Conservation (phyloP, 2,113 vertebrate species). For the Erpornis zantholeuca region DNA sequence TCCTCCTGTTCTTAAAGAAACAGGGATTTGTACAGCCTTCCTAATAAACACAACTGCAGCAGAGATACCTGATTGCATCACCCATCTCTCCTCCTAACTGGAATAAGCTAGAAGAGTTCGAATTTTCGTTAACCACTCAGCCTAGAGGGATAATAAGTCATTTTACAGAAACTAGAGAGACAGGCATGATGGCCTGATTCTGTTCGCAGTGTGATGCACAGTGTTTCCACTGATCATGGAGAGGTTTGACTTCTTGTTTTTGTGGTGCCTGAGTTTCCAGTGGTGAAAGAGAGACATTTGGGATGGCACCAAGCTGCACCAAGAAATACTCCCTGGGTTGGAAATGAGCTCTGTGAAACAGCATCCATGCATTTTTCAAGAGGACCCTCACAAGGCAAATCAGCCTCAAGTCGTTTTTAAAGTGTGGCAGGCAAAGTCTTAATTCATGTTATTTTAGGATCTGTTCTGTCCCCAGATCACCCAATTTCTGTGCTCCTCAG, state of each 20-base stretch:
- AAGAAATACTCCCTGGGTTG: not conserved
- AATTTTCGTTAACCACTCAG: constrained; percentile 36
- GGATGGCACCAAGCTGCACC: not conserved
- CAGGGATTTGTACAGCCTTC: not conserved
- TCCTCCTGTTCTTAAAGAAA: not conserved
- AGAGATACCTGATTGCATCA: not conserved
- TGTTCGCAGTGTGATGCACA: not conserved
- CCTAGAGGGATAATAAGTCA: not conserved
- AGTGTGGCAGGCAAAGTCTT: not conserved
- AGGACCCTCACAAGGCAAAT: not conserved
- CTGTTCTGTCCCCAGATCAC: not conserved
- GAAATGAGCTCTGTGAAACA: fast-evolving
- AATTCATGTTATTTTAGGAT: not conserved
- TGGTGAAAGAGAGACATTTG: not conserved
- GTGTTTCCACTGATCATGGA: not conserved
- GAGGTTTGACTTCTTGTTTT: not conserved
- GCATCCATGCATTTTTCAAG: not conserved
- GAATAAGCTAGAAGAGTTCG: not conserved
- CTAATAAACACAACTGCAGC: not conserved
- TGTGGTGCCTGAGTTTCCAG: not conserved
- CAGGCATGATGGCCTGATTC: not conserved
- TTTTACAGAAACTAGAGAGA: not conserved
- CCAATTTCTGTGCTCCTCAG: not conserved
- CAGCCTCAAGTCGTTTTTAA: not conserved
- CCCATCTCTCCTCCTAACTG: not conserved